Evolutionary conservation across 2,888 invertebrate genomes (phyloP).

Genomic region (Mesorhabditis spiculigera): DNA sequence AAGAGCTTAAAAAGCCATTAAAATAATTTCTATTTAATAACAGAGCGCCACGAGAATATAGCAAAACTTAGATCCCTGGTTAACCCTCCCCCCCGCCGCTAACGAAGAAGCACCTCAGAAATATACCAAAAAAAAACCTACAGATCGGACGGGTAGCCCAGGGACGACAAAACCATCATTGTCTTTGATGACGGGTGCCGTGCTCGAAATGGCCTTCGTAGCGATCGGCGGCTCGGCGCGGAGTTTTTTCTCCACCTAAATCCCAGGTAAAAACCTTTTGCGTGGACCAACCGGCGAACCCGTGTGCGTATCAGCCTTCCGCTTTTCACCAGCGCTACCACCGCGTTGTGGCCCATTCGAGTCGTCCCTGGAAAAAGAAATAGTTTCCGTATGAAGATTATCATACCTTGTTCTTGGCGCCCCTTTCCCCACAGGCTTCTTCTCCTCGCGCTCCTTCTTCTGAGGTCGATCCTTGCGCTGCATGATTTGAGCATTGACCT

Average conservation of each 20-base stretch:
- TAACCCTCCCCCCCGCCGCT: no score
- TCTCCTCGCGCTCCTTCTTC: conserved; percentile 13
- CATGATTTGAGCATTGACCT: conserved; percentile 20
- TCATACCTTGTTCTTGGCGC: no score
- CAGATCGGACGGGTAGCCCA: conserved; percentile 13
- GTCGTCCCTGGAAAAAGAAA: no score
- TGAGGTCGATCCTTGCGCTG: conserved; percentile 21
- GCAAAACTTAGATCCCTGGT: no score
- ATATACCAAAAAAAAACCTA: neutral
- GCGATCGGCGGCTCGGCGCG: conserved; percentile 1
- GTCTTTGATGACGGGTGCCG: conserved; percentile 11
- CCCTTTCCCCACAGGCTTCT: neutral
- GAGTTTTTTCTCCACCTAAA: neutral
- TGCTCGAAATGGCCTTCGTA: neutral
- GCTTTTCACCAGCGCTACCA: no score
- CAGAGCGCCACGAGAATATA: no score
- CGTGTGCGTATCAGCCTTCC: no score
- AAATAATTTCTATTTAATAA: no score
- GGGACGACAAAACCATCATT: conserved; percentile 33
- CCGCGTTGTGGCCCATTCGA: no score
- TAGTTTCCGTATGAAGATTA: no score
- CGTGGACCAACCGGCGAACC: no score
- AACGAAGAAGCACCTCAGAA: neutral
- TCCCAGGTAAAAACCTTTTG: neutral
- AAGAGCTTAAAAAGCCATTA: no score